Conservation (phyloP, 2,113 vertebrate genomes). For the Odontesthes bonariensis region DNA sequence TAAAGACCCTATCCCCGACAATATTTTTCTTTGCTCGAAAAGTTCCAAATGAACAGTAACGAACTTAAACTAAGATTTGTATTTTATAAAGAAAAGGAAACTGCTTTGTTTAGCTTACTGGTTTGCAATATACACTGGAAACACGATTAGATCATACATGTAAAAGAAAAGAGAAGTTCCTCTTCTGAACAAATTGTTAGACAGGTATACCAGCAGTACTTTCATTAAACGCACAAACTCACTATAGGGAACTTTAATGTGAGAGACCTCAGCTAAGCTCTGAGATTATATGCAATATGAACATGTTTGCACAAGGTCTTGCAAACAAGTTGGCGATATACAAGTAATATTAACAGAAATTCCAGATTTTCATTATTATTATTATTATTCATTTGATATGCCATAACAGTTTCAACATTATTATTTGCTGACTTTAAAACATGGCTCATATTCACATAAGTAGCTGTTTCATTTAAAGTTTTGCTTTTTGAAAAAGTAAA, state of each 20-base stretch:
- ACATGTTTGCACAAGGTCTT: neutral
- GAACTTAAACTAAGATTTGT: too few relatives aligned
- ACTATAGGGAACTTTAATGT: neutral
- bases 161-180: too few relatives aligned
- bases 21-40: too few relatives aligned
- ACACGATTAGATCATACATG: too few relatives aligned
- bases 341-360: neutral
- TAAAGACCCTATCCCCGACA: neutral
- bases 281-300: neutral
- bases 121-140: too few relatives aligned
- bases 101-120: too few relatives aligned
- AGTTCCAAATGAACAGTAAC: too few relatives aligned
- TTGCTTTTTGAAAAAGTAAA: conserved; percentile 80
- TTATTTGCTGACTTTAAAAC: neutral
- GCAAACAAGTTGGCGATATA: neutral
- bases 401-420: neutral
- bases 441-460: conserved; percentile 24
- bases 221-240: neutral
- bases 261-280: neutral
- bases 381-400: neutral
- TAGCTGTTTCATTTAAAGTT: conserved; percentile 65
- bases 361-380: neutral
- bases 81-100: too few relatives aligned
- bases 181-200: too few relatives aligned
- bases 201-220: neutral